Evolutionary conservation across 2,113 vertebrate species (phyloP), one percentile per base, ranked within the genome.

Genomic region (Anser cygnoides): DNA sequence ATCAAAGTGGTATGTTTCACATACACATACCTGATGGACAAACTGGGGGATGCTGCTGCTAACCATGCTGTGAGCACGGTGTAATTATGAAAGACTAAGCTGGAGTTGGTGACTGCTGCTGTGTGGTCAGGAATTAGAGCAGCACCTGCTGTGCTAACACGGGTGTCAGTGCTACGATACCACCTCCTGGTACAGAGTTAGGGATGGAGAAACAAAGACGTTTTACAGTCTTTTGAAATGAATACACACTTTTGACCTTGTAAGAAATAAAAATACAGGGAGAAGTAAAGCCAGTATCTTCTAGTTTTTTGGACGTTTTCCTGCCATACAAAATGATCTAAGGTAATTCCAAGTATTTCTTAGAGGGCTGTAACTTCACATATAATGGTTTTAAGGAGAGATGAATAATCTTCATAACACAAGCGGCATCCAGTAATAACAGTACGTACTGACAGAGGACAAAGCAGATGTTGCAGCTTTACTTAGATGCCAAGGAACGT

Each of bases 401-500:
- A 43, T 28, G 29, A 6, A 31, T 13, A 4, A 82, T 28, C 52
- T 22, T 66, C 17, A 61, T 26, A 61, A 21, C 1, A 33, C 11
- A 13, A 55, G 33, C 0, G n/a, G 41, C 61, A 29, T 0, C 3
- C 8, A 13, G 44, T 23, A 76, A 50, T 41, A 83, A 33, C 7
- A 41, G 67, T 4, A 1, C 0, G 7, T 2, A 57, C 26, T 0
- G 10, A 68, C 2, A 10, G 10, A 13, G 68, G 26, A n/a, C 1
- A 46, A n/a, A 16, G 39, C 7, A 18, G 44, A 33, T 2, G 12
- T 3, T 11, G 6, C 18, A 33, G 31, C 26, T 67, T 28, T 21
- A 57, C 8, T 6, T n/a, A 23, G 6, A 10, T 3, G 11, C 13
- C 26, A 74, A 44, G 31, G 14, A 20, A 15, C 17, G 4, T 26